phyloP scores from a whole-genome alignment of 1,140 invertebrate genomes.

The Limonius californicus region DNA sequence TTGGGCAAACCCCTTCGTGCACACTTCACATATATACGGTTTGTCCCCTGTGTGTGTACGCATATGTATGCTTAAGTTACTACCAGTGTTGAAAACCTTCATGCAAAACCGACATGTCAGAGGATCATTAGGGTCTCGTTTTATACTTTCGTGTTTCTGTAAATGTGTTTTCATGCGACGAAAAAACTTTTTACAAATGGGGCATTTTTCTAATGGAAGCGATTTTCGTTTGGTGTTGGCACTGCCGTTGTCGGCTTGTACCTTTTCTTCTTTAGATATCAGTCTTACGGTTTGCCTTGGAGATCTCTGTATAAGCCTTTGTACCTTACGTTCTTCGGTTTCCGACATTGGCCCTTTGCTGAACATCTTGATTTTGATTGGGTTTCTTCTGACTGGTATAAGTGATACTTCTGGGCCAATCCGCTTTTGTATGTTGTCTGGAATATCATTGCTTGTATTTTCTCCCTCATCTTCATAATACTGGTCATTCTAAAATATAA shows the following conservation, averaged over 20 bases:
- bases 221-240: conserved; percentile 41
- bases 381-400: conserved; percentile 28
- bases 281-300: conserved; percentile 30
- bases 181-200: conserved; percentile 44
- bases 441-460: neutral
- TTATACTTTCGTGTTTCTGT: conserved; percentile 38
- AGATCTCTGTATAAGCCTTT: conserved; percentile 14
- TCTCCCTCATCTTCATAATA: neutral
- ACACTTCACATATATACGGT: conserved; percentile 53
- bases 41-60: conserved; percentile 54
- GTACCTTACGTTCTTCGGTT: neutral
- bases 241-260: conserved; percentile 24
- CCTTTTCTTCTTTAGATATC: conserved; percentile 35
- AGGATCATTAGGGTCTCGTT: conserved; percentile 27
- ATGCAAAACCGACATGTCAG: conserved; percentile 40
- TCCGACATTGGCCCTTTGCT: neutral
- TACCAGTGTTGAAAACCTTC: conserved; percentile 41
- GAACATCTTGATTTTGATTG: conserved; percentile 31
- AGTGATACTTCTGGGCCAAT: conserved; percentile 37
- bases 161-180: conserved; percentile 42
- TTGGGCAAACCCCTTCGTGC: conserved; percentile 52
- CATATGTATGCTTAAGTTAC: conserved; percentile 42
- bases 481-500: too few relatives aligned
- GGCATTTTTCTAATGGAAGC: conserved; percentile 42
- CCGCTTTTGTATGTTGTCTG: neutral